These are phyloP conservation scores for Patiria miniata DNA, from an alignment of 35 echinoderm and acorn worm genomes.

Conservation along the genomic window DNA sequence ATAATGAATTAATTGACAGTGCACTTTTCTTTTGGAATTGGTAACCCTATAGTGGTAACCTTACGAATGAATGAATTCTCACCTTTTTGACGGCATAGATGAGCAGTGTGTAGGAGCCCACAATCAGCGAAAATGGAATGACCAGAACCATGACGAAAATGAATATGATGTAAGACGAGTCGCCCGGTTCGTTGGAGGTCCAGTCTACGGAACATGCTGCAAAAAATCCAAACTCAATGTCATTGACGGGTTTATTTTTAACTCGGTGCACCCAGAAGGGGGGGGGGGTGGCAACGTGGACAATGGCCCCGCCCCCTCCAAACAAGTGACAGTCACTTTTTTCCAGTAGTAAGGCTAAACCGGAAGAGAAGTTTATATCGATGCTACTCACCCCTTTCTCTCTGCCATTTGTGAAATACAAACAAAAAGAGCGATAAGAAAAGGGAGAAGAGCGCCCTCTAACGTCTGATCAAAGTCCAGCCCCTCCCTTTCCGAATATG, in stretches of 20 bases:
- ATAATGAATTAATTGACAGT: too few relatives aligned
- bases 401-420: too few relatives aligned
- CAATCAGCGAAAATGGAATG: constrained; percentile 62
- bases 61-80: constrained; percentile 9
- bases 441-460: too few relatives aligned
- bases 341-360: too few relatives aligned
- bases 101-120: constrained; percentile 68
- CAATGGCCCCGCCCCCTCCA: background rate
- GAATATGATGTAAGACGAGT: constrained; percentile 80
- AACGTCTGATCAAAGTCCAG: too few relatives aligned
- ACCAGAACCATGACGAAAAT: constrained; percentile 72
- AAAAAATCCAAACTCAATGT: constrained; percentile 19
- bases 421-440: too few relatives aligned
- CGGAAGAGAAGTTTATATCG: too few relatives aligned
- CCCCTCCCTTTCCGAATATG: too few relatives aligned
- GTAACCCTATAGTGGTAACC: too few relatives aligned
- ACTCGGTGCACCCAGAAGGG: too few relatives aligned
- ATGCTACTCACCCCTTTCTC: too few relatives aligned
- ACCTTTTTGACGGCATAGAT: constrained; percentile 88
- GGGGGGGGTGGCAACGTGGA: background rate
- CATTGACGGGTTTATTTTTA: background rate
- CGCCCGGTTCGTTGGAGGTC: constrained; percentile 45
- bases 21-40: background rate
- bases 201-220: constrained; percentile 78
- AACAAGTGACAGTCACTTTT: too few relatives aligned